Evolutionary conservation across 2,888 invertebrate species (phyloP), one percentile per base, ranked within the genome.

Genomic region (Mythimna ferrago): DNA sequence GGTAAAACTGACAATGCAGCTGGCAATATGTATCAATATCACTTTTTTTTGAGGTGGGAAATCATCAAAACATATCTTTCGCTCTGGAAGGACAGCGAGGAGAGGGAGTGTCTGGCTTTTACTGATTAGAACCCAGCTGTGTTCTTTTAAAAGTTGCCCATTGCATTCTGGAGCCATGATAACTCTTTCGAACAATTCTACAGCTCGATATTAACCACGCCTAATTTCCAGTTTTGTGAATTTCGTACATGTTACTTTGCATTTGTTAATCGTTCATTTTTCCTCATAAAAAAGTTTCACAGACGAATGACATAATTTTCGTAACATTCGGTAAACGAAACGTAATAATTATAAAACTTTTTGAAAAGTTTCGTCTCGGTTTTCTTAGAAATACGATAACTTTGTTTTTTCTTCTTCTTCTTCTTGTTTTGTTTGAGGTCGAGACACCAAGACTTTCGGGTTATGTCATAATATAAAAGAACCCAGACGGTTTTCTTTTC

Each of bases 301-400:
- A 54, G 44, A 61, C 26, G 11, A 38, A 75, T 38, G 63, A 60
- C 44, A 64, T 58, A 54, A 75, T 69, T 76, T 70, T 48, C 48
- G 54, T 64, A 38, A 60, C 16, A n/a, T 32, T 14, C 16, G 6
- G n/a, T 6, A 51, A 41, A 38, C 11, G 48, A 61, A 44, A 67
- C 26, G 38, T 61, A 68, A 74, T 74, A 67, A 61, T 74, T 61
- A 21, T 21, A 61, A 51, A 67, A 61, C 21, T 53, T 72, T 26
- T 19, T 4, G 4, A 19, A 48, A 61, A 48, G 10, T 54, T 26
- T 70, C 19, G 35, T 1, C 19, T 4, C 19, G 54, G 26, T 66
- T 62, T 56, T 26, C 44, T 62, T 35, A 10, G 9, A 67, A 54
- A 51, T 48, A 48, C 48, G 16, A 57, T 53, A 51, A 51, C 21